Base-by-base conservation (phyloP, 2,797 vertebrate genomes). In the Platalea minor region DNA sequence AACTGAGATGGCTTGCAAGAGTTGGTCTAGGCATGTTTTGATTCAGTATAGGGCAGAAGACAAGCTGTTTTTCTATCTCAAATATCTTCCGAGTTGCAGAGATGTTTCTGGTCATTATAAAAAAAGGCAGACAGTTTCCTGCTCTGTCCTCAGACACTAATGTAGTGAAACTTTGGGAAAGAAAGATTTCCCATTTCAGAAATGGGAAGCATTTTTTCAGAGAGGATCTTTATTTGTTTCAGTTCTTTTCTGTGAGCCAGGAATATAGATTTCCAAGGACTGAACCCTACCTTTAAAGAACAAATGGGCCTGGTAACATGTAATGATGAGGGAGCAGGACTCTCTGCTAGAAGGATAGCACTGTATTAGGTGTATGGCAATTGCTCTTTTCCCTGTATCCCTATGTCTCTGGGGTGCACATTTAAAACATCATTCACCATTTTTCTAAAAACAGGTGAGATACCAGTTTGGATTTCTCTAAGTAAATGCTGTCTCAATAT, bases 401-500 rank as follows among this genome's bases (percentile, higher is more conserved):
- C 19, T 94, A 54, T 91, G 54, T 96, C 97, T 97, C 75, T 79
- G 75, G 65, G 50, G 56, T 92, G 46, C 80, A 86, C 64, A 29
- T 95, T 68, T 90, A 75, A 72, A 94, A 92, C 43, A 70, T 78
- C 4, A 17, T 93, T 96, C 89, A 89, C 82, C 61, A 75, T 96
- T 96, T 97, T 96, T 89, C 95, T 94, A 81, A 95, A 96, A 96
- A 84, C 33, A 72, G 21, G 56, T 90, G 85, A 95, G 93, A 92
- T 77, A 94, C 35, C 85, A 88, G 39, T 95, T 73, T 91, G 92
- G 84, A 96, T 97, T 96, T 98, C 81, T 95, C 70, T 88, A 87
- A 93, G 78, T 90, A 96, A 96, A 95, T 76, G 61, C 77, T 93
- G 61, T 95, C 63, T 93, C 13, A 19, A 51, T 96, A 85, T 96